These are phyloP conservation scores for Chloroclysta siterata DNA, from an alignment of 2,888 invertebrate species.

Conservation along the genomic window DNA sequence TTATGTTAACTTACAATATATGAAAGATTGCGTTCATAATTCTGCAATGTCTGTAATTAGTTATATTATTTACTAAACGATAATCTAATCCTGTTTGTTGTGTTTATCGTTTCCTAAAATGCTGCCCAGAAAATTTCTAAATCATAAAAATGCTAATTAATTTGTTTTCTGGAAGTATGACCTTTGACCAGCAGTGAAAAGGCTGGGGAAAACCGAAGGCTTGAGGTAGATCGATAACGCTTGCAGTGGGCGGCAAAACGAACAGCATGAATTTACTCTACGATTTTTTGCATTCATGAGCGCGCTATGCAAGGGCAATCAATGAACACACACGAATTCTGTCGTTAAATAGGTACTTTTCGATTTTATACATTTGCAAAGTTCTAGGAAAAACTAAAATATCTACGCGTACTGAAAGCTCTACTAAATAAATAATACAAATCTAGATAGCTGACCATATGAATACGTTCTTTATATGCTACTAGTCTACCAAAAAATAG, in stretches of 20 bases:
- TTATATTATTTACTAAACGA: constrained; percentile 2
- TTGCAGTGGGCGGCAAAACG: constrained; percentile 26
- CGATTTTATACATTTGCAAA: not conserved
- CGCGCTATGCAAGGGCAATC: not conserved
- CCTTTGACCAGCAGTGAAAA: constrained; percentile 5
- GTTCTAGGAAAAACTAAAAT: not conserved
- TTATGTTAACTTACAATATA: constrained; percentile 23
- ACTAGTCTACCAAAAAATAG: constrained; percentile 1
- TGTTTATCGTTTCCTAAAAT: not conserved
- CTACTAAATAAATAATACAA: not conserved
- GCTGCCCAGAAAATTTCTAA: not conserved
- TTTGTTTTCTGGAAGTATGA: not conserved
- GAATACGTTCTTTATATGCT: too few species aligned
- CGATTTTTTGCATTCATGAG: constrained; percentile 1
- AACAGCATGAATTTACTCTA: constrained; percentile 1
- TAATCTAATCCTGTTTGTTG: not conserved
- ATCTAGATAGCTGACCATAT: too few species aligned
- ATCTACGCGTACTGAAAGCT: not conserved
- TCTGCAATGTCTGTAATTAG: not conserved
- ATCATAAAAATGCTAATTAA: not conserved
- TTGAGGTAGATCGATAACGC: constrained; percentile 21
- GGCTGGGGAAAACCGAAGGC: constrained; percentile 20
- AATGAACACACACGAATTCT: not conserved
- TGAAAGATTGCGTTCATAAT: constrained; percentile 1
- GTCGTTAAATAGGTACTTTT: not conserved